Evolutionary conservation across 2,888 invertebrate genomes (phyloP).

Genomic region (Dasysyrphus tricinctus): DNA sequence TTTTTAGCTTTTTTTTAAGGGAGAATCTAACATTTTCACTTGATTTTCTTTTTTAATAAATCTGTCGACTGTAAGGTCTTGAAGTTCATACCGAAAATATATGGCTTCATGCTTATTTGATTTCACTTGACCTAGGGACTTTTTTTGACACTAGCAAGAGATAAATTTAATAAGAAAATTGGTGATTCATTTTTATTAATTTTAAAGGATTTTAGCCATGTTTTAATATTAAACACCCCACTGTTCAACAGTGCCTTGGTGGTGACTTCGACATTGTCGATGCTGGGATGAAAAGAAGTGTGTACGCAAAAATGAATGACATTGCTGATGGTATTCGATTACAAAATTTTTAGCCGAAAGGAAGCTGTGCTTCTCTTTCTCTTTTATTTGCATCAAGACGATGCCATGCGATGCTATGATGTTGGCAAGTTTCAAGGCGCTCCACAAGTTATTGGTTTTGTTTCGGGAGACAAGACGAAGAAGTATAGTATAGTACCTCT

Average conservation of each 20-base stretch:
- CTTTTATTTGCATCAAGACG: constrained; percentile 19
- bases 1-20: too few relatives aligned
- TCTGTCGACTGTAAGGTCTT: too few relatives aligned
- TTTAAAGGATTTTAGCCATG: background rate
- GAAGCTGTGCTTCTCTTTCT: constrained; percentile 30
- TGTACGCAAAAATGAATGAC: constrained; percentile 57
- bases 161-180: too few relatives aligned
- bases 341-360: constrained; percentile 37
- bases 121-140: too few relatives aligned
- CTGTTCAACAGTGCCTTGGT: background rate
- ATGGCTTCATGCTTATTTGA: too few relatives aligned
- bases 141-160: too few relatives aligned
- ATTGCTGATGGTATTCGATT: constrained; percentile 55
- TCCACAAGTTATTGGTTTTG: constrained; percentile 36
- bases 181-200: too few relatives aligned
- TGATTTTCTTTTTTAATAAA: too few relatives aligned
- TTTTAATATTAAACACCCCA: background rate
- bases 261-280: background rate
- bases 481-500: background rate
- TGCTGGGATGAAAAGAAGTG: constrained; percentile 31
- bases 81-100: too few relatives aligned
- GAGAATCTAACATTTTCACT: too few relatives aligned
- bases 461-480: background rate
- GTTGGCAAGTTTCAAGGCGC: constrained; percentile 29
- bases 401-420: background rate